phyloP scores from a whole-genome alignment of 2,113 vertebrate species.

The Poeciliopsis turrubarensis region DNA sequence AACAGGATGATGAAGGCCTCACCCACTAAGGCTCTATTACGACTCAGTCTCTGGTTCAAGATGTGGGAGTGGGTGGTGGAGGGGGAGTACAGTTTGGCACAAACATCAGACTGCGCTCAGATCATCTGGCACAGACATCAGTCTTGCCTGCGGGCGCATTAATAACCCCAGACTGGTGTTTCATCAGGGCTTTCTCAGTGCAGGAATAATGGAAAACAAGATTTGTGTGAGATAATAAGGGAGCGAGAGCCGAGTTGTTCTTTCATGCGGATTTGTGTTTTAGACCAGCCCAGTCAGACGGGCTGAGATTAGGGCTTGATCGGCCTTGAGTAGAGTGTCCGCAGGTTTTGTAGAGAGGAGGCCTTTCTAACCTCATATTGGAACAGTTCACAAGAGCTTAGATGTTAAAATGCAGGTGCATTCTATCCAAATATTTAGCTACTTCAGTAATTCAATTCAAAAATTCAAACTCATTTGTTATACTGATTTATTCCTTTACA shows the following conservation, averaged over 20 bases:
- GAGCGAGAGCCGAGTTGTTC: constrained; percentile 39
- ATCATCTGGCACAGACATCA: constrained; percentile 55
- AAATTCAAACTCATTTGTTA: no score
- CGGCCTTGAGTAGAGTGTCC: constrained; percentile 27
- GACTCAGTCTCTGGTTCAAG: constrained; percentile 60
- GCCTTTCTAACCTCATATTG: background rate
- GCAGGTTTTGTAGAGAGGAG: constrained; percentile 5
- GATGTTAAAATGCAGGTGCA: background rate
- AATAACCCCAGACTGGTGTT: constrained; percentile 58
- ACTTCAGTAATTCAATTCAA: no score
- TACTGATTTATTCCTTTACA: no score
- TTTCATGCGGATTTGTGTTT: constrained; percentile 44
- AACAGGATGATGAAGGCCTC: constrained; percentile 33
- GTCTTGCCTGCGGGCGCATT: constrained; percentile 52
- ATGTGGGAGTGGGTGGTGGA: constrained; percentile 39
- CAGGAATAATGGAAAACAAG: constrained; percentile 61
- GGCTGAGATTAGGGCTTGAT: constrained; percentile 49
- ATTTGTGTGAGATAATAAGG: constrained; percentile 56
- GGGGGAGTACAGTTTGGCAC: constrained; percentile 42
- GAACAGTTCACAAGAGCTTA: background rate
- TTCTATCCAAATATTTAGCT: background rate
- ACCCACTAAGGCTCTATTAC: constrained; percentile 60
- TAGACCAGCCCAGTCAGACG: constrained; percentile 29
- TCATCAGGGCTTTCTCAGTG: constrained; percentile 42
- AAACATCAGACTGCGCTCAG: constrained; percentile 37